These are phyloP conservation scores for Ginglymostoma cirratum DNA, from an alignment of 2,113 vertebrate genomes.

Conservation along the genomic window DNA sequence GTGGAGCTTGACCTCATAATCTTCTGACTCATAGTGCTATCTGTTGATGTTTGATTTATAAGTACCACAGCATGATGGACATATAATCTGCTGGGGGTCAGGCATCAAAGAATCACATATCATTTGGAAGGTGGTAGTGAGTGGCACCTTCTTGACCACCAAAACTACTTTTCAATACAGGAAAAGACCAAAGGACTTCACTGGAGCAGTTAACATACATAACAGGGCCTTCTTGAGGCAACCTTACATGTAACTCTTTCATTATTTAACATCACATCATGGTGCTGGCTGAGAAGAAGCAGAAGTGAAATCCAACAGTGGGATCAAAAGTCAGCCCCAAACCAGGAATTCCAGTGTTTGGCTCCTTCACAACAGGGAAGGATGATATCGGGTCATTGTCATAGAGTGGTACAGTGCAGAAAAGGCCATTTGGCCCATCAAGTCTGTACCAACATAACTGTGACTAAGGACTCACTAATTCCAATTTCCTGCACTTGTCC, in stretches of 20 bases:
- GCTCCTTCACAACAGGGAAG: not conserved
- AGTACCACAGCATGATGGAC: not conserved
- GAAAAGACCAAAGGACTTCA: not conserved
- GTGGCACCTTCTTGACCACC: not conserved
- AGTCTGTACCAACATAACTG: too few relatives aligned
- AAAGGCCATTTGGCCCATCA: too few relatives aligned
- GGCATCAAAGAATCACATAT: not conserved
- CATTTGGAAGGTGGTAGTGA: not conserved
- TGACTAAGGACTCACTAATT: too few relatives aligned
- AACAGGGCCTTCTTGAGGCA: not conserved
- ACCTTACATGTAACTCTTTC: not conserved
- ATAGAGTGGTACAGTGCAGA: too few relatives aligned
- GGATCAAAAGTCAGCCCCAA: not conserved
- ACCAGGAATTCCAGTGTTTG: not conserved
- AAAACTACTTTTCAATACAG: not conserved
- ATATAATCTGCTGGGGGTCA: not conserved
- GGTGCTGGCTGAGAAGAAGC: not conserved
- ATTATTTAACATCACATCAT: not conserved
- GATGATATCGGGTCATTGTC: not conserved
- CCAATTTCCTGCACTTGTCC: too few relatives aligned
- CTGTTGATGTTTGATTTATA: not conserved
- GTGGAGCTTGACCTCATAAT: not conserved
- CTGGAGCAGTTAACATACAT: not conserved
- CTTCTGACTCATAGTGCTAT: not conserved
- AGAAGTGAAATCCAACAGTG: not conserved